Percentiles rank a stretch among this genome's conserved stretches.
Conservation (phyloP, 1,140 invertebrate species). For the Trichogramma pretiosum region DNA sequence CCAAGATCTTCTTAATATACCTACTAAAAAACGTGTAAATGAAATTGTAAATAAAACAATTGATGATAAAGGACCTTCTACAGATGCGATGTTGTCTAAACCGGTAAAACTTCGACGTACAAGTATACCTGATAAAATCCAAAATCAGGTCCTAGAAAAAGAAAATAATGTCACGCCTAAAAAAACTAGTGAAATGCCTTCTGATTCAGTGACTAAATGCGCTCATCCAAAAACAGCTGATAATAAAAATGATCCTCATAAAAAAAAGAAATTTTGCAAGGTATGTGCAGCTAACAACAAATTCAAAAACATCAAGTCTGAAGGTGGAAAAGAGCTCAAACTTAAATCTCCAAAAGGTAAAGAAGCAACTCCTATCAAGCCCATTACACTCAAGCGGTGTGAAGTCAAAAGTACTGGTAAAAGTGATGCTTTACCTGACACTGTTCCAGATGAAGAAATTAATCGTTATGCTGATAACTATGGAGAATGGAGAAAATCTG, state of each 20-base stretch:
- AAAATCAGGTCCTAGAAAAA: constrained; percentile 2
- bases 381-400: too few relatives aligned
- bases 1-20: constrained; percentile 27
- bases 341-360: constrained; percentile 22
- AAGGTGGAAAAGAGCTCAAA: constrained; percentile 33
- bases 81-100: neutral
- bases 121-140: neutral
- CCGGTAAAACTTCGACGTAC: constrained; percentile 10
- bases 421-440: constrained; percentile 23
- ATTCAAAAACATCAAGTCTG: constrained; percentile 33
- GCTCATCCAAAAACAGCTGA: neutral
- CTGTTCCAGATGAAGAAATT: constrained; percentile 22
- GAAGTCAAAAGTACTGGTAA: neutral
- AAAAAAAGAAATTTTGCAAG: constrained; percentile 3
- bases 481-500: neutral
- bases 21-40: constrained; percentile 17
- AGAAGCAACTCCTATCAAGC: neutral
- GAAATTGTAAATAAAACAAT: constrained; percentile 4
- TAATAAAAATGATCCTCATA: neutral
- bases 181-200: neutral
- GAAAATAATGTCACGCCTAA: neutral
- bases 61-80: constrained; percentile 11
- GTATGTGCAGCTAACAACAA: constrained; percentile 17
- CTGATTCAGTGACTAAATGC: too few relatives aligned
- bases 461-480: neutral